Conservation (phyloP, 2,888 invertebrate genomes). For the Patella ulyssiponensis region DNA sequence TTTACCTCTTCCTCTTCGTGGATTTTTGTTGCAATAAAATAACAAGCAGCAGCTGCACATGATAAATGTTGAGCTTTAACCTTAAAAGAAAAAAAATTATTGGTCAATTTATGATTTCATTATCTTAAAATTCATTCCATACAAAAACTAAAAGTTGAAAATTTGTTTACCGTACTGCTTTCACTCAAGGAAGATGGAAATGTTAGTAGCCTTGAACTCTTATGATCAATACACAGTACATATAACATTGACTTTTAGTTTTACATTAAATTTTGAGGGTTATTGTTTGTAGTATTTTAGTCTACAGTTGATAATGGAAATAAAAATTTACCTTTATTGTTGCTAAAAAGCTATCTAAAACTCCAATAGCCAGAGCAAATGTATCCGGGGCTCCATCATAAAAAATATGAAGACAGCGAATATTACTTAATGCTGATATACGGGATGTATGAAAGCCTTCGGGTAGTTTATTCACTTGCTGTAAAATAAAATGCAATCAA, state of each 20-base stretch:
- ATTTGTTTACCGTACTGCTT: too few species aligned
- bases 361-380: slow-evolving; percentile 57
- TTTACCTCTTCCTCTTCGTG: slow-evolving; percentile 56
- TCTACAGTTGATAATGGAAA: neutral
- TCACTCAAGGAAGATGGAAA: too few species aligned
- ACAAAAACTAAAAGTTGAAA: too few species aligned
- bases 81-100: slow-evolving; percentile 36
- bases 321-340: slow-evolving; percentile 60
- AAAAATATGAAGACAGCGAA: slow-evolving; percentile 63
- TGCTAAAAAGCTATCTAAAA: slow-evolving; percentile 60
- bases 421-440: slow-evolving; percentile 55
- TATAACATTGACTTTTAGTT: too few species aligned
- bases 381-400: slow-evolving; percentile 59
- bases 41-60: slow-evolving; percentile 62
- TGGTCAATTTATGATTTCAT: neutral
- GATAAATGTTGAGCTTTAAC: slow-evolving; percentile 57
- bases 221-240: too few species aligned
- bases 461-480: neutral
- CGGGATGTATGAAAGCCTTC: slow-evolving; percentile 8
- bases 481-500: neutral
- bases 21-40: slow-evolving; percentile 61
- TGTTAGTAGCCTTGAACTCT: too few species aligned
- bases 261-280: too few species aligned
- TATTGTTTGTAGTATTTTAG: too few species aligned
- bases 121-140: too few species aligned